A percentile compares a stretch with the other conserved stretches of the same genome.
phyloP scores from a whole-genome alignment of 1,140 invertebrate species.

The Trachymyrmex septentrionalis region DNA sequence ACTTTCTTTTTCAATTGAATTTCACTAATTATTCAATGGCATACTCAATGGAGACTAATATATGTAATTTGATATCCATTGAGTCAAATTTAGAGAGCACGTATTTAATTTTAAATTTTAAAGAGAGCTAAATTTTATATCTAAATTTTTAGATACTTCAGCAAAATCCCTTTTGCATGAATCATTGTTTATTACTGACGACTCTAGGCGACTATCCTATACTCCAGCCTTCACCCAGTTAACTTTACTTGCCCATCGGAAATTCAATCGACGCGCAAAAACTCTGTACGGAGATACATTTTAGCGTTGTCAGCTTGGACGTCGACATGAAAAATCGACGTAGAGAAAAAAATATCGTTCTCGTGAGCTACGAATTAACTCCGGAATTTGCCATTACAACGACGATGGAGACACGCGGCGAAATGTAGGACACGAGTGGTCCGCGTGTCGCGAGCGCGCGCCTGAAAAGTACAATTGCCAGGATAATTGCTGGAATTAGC shows the following conservation, averaged over 20 bases:
- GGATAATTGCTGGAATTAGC: slow-evolving; percentile 52
- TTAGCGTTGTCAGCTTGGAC: background rate
- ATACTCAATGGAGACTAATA: too few relatives aligned
- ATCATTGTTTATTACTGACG: slow-evolving; percentile 30
- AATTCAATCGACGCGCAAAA: slow-evolving; percentile 28
- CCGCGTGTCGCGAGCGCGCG: background rate
- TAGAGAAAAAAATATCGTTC: background rate
- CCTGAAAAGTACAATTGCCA: slow-evolving; percentile 54
- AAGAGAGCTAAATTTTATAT: too few relatives aligned
- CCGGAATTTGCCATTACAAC: slow-evolving; percentile 19
- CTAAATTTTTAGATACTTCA: too few relatives aligned
- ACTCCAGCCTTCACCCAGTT: slow-evolving; percentile 28
- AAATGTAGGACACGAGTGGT: slow-evolving; percentile 32
- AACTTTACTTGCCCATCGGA: slow-evolving; percentile 30
- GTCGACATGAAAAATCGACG: slow-evolving; percentile 34
- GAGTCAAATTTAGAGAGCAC: too few relatives aligned
- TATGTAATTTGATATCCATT: too few relatives aligned
- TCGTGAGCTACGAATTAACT: slow-evolving; percentile 29
- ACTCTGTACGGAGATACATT: background rate
- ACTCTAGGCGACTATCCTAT: background rate
- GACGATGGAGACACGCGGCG: background rate
- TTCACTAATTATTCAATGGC: too few relatives aligned
- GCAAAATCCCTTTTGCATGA: too few relatives aligned
- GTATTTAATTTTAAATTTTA: too few relatives aligned
- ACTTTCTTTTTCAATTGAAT: too few relatives aligned